Evolutionary conservation across 2,888 invertebrate species (phyloP), one percentile per base, ranked within the genome.

Genomic region (Drosophila suboccidentalis): DNA sequence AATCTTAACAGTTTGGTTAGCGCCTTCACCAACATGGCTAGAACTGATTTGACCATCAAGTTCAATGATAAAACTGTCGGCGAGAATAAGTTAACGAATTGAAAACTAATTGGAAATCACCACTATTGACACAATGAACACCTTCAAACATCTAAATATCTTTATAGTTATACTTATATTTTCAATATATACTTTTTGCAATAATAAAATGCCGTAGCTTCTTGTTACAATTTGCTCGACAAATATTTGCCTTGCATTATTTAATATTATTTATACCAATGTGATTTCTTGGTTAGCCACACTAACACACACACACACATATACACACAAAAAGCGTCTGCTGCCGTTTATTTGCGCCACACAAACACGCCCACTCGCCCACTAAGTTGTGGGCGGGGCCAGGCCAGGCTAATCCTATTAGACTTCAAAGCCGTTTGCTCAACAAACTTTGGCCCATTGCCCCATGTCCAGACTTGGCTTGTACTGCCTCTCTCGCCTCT

Each of bases 21-120:
- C n/a, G 94, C 95, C 1, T 91, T 84, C 58, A 93, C 94, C 1
- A 97, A 97, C 90, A 97, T 97, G 97, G 92, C 93, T 5, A 93
- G 94, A 4, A 93, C 94, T 46, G 95, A 96, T 78, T 92, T 96
- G 57, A 94, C 92, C 13, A 94, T 97, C 75, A 93, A 92, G 29
- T 95, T 95, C 83, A 93, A 73, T 38, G 81, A 91, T 63, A 74
- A 64, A 10, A 50, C 75, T 34, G 70, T 90, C 9, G 75, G 70
- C 19, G 82, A 26, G 26, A 5, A 26, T 6, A 5, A 5, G 26
- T 6, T 71, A 41, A 11, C 22, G 3, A 6, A 17, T 6, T 19
- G 39, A 49, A 17, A 57, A 32, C 29, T 17, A 19, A 44, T 29
- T 22, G 44, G 34, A 4, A 49, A 5, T 6, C 46, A 41, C 8